Percentiles rank a stretch among this genome's conserved stretches.
Conservation (phyloP, 1,140 invertebrate species). For the Zaprionus tsacasi region DNA sequence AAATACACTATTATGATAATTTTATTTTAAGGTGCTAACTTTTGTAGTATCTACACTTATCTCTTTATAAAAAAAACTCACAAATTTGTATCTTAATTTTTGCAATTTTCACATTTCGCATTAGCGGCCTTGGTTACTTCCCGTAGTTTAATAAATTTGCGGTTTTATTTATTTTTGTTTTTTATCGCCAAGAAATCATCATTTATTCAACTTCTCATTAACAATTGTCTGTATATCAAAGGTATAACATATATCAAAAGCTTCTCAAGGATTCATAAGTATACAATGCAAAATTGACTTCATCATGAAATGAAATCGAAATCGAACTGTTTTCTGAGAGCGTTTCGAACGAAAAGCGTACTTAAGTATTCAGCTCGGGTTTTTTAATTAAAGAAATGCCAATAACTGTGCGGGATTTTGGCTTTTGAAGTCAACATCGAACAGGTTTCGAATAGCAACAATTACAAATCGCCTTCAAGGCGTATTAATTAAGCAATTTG, state of each 20-base stretch:
- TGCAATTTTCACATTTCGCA: not conserved
- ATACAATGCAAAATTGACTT: constrained; percentile 11
- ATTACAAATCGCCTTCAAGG: constrained; percentile 70
- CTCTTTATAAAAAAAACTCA: not conserved
- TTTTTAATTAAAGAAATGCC: constrained; percentile 65
- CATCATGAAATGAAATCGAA: constrained; percentile 20
- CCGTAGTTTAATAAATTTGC: not conserved
- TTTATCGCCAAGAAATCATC: not conserved
- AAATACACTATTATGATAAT: too few species aligned
- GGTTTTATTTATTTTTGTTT: too few species aligned
- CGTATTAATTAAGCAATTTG: constrained; percentile 80
- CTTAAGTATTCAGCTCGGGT: constrained; percentile 32
- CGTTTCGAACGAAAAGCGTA: constrained; percentile 34
- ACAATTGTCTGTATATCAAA: constrained; percentile 31
- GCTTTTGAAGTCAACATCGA: constrained; percentile 36
- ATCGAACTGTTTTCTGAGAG: constrained; percentile 14
- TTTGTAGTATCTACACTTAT: too few species aligned
- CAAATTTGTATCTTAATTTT: not conserved
- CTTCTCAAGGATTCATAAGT: not conserved
- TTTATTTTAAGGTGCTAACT: too few species aligned
- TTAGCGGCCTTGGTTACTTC: not conserved
- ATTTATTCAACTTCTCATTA: constrained; percentile 9
- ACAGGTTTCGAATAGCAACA: constrained; percentile 33
- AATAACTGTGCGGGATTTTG: constrained; percentile 57
- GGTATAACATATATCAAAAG: not conserved